A percentile compares a stretch with the other conserved stretches of the same genome.
phyloP scores from a whole-genome alignment of 1,140 invertebrate genomes.

The Drosophila kanapiae region DNA sequence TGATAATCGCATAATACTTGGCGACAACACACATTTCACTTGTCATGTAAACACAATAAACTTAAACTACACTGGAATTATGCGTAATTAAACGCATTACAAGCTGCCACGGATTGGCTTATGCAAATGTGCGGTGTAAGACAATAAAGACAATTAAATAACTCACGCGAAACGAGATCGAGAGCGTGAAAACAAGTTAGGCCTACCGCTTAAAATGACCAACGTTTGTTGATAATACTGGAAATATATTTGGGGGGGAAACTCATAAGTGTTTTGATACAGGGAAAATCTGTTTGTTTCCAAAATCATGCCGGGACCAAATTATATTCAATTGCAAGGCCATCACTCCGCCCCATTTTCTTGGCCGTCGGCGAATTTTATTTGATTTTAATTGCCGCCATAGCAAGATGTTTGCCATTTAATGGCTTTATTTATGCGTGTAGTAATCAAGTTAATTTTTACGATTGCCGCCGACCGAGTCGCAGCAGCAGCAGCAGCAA shows the following conservation, averaged over 20 bases:
- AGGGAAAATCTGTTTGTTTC: conserved; percentile 4
- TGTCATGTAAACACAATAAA: conserved; percentile 64
- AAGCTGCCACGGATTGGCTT: conserved; percentile 27
- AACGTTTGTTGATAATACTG: background rate
- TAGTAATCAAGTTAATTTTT: conserved; percentile 82
- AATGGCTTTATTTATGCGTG: conserved; percentile 82
- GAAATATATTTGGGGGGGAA: conserved; percentile 5
- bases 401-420: conserved; percentile 72
- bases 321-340: conserved; percentile 39
- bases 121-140: conserved; percentile 59
- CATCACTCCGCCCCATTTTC: conserved; percentile 34
- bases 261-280: conserved; percentile 18
- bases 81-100: conserved; percentile 66
- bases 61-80: conserved; percentile 53
- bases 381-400: conserved; percentile 74
- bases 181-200: conserved; percentile 30
- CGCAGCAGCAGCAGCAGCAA: conserved; percentile 27
- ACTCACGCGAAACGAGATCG: conserved; percentile 34
- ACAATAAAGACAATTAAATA: conserved; percentile 52
- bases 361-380: conserved; percentile 59
- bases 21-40: conserved; percentile 19
- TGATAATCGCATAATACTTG: conserved; percentile 24
- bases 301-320: background rate
- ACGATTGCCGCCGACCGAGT: conserved; percentile 67
- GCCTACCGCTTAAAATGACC: background rate